Evolutionary conservation across 2,797 vertebrate genomes (phyloP), one percentile per base, ranked within the genome.

Genomic region (Eupleurogrammus muticus): DNA sequence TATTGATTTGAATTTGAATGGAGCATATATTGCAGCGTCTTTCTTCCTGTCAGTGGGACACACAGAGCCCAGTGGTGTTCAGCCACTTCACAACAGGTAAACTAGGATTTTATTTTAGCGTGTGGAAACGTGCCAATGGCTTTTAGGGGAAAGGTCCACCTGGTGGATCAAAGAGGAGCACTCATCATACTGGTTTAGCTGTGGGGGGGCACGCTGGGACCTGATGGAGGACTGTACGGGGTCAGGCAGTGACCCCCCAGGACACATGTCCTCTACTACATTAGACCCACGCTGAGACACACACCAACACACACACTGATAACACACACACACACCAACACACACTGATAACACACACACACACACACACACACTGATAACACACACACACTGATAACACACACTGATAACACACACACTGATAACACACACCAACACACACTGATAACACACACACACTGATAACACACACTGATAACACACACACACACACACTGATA

Each of bases 231-330:
- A 83, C 62, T 69, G 38, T 48, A 40, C 79, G 63, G 73, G 66
- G 79, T 75, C 79, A 78, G 76, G 57, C 54, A 79, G 63, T 67
- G 75, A 82, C 66, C 73, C 85, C 80, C 70, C 70, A 23, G 73
- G 85, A 59, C 13, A 76, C 68, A 55, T 38, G 66, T 84, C 80
- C 84, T 77, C 75, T 73, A 77, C 73, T 44, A 73, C 77, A 90
- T 91, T 90, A 92, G 87, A 87, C 84, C 79, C 89, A 4, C 82
- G 77, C 87, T 86, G 89, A 36, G 87, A 83, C 74, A 79, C 19
- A 16, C 59, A 64, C 70, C n/a, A n/a, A n/a, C n/a, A n/a, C n/a
- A n/a, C n/a, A n/a, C n/a, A n/a, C n/a, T n/a, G n/a, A n/a, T n/a
- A n/a, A n/a, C n/a, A n/a, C n/a, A n/a, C n/a, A n/a, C n/a, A n/a